These are phyloP conservation scores for Colaptes auratus DNA, from an alignment of 2,113 vertebrate species.

Conservation along the genomic window DNA sequence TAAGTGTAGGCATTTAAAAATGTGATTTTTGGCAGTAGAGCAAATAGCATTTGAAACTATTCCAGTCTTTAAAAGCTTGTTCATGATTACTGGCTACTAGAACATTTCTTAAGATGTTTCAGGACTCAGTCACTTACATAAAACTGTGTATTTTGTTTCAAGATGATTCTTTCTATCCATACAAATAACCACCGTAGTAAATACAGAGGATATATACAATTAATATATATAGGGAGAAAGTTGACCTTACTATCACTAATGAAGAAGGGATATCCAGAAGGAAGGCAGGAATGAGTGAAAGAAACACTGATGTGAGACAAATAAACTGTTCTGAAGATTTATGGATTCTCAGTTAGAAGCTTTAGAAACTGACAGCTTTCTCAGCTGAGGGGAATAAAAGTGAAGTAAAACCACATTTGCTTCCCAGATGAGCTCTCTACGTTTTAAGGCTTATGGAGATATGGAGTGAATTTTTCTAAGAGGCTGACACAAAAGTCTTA, in stretches of 20 bases:
- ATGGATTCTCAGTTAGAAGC: not conserved
- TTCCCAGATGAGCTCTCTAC: not conserved
- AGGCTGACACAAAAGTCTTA: not conserved
- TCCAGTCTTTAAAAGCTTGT: slow-evolving; percentile 13
- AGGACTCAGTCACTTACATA: not conserved
- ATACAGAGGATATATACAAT: not conserved
- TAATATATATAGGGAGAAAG: not conserved
- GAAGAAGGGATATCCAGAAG: not conserved
- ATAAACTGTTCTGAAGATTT: not conserved
- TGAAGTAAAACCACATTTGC: slow-evolving; percentile 1
- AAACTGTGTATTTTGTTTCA: not conserved
- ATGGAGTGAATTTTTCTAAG: not conserved
- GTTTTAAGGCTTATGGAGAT: not conserved
- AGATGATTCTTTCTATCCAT: not conserved
- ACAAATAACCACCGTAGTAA: not conserved
- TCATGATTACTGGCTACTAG: not conserved
- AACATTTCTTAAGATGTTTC: not conserved
- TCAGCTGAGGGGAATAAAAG: slow-evolving; percentile 9
- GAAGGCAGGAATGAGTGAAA: not conserved
- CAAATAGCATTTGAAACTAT: not conserved
- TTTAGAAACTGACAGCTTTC: slow-evolving; percentile 13
- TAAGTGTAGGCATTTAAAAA: slow-evolving; percentile 38
- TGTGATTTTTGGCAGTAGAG: slow-evolving; percentile 23
- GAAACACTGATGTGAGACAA: not conserved
- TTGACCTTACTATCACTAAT: not conserved